Evolutionary conservation across 2,113 vertebrate species (phyloP), one percentile per base, ranked within the genome.

Genomic region (Phylloscopus whistleri): DNA sequence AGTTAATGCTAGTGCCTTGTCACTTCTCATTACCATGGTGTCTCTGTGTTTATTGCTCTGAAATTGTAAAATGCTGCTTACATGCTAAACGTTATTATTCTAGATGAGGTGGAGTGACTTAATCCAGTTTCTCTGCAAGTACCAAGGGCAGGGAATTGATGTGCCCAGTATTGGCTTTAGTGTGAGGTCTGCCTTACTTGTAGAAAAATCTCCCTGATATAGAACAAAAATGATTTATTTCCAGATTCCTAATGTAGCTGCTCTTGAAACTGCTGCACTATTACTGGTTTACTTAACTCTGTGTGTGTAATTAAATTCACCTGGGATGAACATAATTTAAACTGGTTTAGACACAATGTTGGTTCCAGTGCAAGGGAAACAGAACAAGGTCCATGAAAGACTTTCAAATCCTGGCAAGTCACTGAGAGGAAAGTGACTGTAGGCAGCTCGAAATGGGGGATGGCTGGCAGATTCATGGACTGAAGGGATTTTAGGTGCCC

Each of bases 21-120:
- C 92, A 92, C 48, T 56, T 94, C 91, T 96, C 83, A 92, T 94
- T 93, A 92, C 64, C 56, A n/a, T 18, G 76, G 68, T 44, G 55
- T 77, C 84, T 70, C 88, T 14, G n/a, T 72, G 64, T 70, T 97
- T 59, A 95, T 86, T 74, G 76, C 86, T 84, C 60, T 86, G 83
- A 84, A 94, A 93, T 87, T 78, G 86, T 87, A 74, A 89, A 92
- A 89, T 63, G 43, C 59, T 90, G 31, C 43, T 49, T 80, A 70
- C 35, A 78, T 39, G 35, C 35, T 92, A 51, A 93, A 77, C 56
- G 18, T 53, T 55, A 13, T 77, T 94, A 84, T 87, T 90, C 64
- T 64, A 62, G 53, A 84, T 69, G 82, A 87, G 53, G 20, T 64
- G 66, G 49, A 87, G n/a, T 1, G 19, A 55, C 33, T 94, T 62